Evolutionary conservation across 1,140 invertebrate genomes (phyloP).

Genomic region (Psix sp.): DNA sequence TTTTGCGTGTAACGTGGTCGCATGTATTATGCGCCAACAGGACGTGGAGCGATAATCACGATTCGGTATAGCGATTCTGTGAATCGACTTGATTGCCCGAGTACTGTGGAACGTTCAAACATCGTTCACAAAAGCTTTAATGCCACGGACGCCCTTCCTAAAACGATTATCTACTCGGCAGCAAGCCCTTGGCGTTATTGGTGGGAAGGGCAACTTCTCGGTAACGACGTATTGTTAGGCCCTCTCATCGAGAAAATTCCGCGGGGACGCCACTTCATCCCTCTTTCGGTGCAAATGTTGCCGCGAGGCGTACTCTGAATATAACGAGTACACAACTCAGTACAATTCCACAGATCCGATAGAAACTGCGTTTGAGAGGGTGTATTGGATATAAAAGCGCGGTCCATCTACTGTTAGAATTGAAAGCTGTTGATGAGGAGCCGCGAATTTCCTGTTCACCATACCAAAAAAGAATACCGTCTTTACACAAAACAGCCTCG

Average conservation of each 20-base stretch:
- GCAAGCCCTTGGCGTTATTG: slow-evolving; percentile 64
- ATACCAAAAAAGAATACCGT: slow-evolving; percentile 4
- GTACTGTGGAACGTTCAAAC: slow-evolving; percentile 72
- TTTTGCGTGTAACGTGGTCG: slow-evolving; percentile 48
- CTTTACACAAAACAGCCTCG: slow-evolving; percentile 12
- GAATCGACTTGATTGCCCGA: slow-evolving; percentile 75
- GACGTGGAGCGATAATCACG: slow-evolving; percentile 55
- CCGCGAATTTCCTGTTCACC: slow-evolving; percentile 19
- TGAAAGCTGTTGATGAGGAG: slow-evolving; percentile 31
- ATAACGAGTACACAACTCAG: slow-evolving; percentile 43
- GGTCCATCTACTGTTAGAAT: slow-evolving; percentile 16
- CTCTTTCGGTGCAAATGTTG: slow-evolving; percentile 62
- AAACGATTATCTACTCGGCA: slow-evolving; percentile 75
- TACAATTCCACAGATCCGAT: slow-evolving; percentile 47
- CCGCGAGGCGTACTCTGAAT: slow-evolving; percentile 49
- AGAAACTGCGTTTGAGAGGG: slow-evolving; percentile 16
- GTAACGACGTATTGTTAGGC: slow-evolving; percentile 74
- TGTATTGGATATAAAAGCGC: slow-evolving; percentile 13
- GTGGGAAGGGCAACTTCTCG: slow-evolving; percentile 67
- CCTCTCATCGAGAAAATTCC: slow-evolving; percentile 69
- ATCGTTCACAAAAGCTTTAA: slow-evolving; percentile 74
- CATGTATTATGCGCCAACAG: slow-evolving; percentile 52
- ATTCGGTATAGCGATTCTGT: slow-evolving; percentile 60
- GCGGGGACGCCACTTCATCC: slow-evolving; percentile 66
- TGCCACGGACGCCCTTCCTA: slow-evolving; percentile 69